phyloP scores from a whole-genome alignment of 2,113 vertebrate genomes.

The Vimba vimba region DNA sequence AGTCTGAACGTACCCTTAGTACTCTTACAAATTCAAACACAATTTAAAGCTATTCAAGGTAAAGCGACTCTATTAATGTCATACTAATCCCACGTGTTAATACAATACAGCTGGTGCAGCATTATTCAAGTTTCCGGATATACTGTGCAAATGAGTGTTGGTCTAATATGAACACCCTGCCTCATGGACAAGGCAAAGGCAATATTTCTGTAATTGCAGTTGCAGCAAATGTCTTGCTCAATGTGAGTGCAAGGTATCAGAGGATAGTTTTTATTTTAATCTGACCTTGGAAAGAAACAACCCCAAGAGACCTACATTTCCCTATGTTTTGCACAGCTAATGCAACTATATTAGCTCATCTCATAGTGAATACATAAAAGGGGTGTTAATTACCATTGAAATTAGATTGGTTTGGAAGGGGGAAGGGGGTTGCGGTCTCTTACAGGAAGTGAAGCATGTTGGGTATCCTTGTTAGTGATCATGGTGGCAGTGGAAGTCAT shows the following conservation, averaged over 20 bases:
- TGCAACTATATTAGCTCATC: slow-evolving; percentile 12
- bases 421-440: not conserved
- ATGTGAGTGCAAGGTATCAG: not conserved
- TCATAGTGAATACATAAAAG: not conserved
- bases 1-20: not conserved
- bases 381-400: not conserved
- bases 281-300: not conserved
- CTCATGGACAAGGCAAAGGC: not conserved
- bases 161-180: slow-evolving; percentile 6
- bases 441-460: not conserved
- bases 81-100: not conserved
- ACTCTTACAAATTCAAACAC: not conserved
- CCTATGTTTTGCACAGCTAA: not conserved
- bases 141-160: not conserved
- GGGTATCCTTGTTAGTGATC: not conserved
- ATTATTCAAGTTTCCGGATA: not conserved
- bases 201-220: slow-evolving; percentile 18
- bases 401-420: not conserved
- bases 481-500: slow-evolving; percentile 1
- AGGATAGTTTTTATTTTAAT: not conserved
- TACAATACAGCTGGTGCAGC: not conserved
- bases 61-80: not conserved
- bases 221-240: not conserved
- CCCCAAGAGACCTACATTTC: not conserved
- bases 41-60: not conserved